phyloP scores from a whole-genome alignment of 2,113 vertebrate genomes.

The Callionymus lyra region DNA sequence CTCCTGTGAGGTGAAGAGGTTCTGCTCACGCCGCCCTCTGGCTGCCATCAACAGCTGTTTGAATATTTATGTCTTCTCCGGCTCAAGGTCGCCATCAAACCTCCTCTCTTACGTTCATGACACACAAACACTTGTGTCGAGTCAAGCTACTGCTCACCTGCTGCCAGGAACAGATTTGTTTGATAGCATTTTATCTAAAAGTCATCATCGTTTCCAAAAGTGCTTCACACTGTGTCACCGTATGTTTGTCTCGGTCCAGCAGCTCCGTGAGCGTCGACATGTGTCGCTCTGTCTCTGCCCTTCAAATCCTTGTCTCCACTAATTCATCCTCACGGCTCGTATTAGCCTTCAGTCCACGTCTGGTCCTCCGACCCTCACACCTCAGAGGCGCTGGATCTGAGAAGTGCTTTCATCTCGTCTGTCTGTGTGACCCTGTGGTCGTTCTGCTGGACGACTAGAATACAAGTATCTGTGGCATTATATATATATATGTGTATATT shows the following conservation, averaged over 20 bases:
- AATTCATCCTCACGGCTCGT: slow-evolving; percentile 24
- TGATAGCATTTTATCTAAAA: too few species aligned
- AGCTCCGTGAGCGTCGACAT: too few species aligned
- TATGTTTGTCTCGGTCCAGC: slow-evolving; percentile 36
- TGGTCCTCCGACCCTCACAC: slow-evolving; percentile 32
- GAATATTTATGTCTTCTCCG: too few species aligned
- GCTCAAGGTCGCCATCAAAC: too few species aligned
- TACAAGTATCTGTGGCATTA: not conserved
- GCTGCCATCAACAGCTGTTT: too few species aligned
- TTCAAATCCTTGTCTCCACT: slow-evolving; percentile 44
- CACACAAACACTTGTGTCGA: too few species aligned
- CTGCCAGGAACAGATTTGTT: too few species aligned
- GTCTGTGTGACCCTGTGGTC: slow-evolving; percentile 46
- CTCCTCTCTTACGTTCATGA: not conserved
- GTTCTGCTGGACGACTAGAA: not conserved
- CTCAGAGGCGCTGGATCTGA: slow-evolving; percentile 41
- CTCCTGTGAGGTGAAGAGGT: too few species aligned
- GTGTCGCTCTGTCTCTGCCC: slow-evolving; percentile 35
- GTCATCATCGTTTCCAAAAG: slow-evolving; percentile 14
- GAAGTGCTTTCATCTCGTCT: slow-evolving; percentile 25
- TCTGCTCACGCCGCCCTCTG: too few species aligned
- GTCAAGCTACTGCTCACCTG: too few species aligned
- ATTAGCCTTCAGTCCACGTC: slow-evolving; percentile 59
- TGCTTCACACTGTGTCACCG: slow-evolving; percentile 16
- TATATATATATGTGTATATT: slow-evolving; percentile 21